These are phyloP conservation scores for Sialia sialis DNA, from an alignment of 2,113 vertebrate species.

Conservation along the genomic window DNA sequence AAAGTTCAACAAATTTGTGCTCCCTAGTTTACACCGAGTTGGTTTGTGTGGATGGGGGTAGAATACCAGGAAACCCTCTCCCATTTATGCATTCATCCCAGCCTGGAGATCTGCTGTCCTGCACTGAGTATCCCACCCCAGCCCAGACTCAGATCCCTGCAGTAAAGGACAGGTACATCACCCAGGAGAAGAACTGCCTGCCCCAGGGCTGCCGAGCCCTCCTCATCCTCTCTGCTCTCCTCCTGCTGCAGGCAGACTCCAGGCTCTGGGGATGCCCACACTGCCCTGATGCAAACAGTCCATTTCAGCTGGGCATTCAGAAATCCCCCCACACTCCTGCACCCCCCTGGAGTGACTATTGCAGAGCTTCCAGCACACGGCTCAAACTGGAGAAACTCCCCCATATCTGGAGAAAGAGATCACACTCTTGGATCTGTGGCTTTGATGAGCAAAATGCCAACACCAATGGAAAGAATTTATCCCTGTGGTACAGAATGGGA, in stretches of 20 bases:
- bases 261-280: not conserved
- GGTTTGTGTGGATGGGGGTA: not conserved
- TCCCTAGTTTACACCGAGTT: not conserved
- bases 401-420: not conserved
- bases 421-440: not conserved
- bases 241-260: not conserved
- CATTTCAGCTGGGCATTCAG: not conserved
- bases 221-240: not conserved
- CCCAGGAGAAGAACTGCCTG: not conserved
- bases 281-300: not conserved
- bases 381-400: not conserved
- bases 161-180: not conserved
- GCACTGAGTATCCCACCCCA: not conserved
- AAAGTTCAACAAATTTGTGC: not conserved
- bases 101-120: not conserved
- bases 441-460: not conserved
- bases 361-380: not conserved
- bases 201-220: not conserved
- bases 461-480: not conserved
- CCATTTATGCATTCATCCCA: not conserved
- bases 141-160: not conserved
- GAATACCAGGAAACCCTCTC: not conserved
- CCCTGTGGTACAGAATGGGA: not conserved
- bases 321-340: not conserved
- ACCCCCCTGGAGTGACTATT: not conserved